phyloP scores from a whole-genome alignment of 2,888 invertebrate species.

The Hemaris fuciformis region DNA sequence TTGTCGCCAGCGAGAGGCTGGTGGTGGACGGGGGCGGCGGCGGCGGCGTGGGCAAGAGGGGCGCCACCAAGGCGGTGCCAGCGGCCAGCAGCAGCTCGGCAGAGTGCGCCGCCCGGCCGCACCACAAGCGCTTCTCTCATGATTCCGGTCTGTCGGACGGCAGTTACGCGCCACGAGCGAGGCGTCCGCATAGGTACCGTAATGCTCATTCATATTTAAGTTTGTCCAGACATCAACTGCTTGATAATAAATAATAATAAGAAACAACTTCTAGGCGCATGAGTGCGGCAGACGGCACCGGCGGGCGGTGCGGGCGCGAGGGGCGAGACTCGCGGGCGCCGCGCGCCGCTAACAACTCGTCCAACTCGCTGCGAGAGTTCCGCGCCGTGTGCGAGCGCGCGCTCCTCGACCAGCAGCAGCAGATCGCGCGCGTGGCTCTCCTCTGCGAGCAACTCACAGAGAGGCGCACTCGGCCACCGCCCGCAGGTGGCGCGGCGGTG shows the following conservation, averaged over 20 bases:
- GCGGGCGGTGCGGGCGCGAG: conserved; percentile 16
- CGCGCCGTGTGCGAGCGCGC: conserved; percentile 54
- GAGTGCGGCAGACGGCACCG: conserved; percentile 19
- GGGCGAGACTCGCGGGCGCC: conserved; percentile 18
- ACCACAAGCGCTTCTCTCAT: conserved; percentile 56
- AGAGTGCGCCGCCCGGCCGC: conserved; percentile 21
- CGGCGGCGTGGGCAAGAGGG: conserved; percentile 14
- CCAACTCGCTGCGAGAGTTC: conserved; percentile 53
- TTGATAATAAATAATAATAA: neutral
- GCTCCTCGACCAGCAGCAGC: conserved; percentile 57
- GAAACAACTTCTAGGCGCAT: neutral
- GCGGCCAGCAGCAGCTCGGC: conserved; percentile 5
- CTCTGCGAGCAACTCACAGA: conserved; percentile 59
- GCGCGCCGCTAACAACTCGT: conserved; percentile 27
- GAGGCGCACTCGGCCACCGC: conserved; percentile 20
- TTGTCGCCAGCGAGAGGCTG: conserved; percentile 36
- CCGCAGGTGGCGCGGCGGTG: conserved; percentile 10
- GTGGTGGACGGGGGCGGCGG: conserved; percentile 61
- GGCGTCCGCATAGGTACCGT: conserved; percentile 40
- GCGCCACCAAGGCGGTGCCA: neutral
- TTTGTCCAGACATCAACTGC: neutral
- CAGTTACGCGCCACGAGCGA: conserved; percentile 45
- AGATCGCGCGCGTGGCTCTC: conserved; percentile 57
- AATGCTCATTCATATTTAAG: neutral
- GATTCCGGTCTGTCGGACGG: conserved; percentile 69